These are phyloP conservation scores for Boloria euphrosyne DNA, from an alignment of 2,888 invertebrate species.

Conservation along the genomic window DNA sequence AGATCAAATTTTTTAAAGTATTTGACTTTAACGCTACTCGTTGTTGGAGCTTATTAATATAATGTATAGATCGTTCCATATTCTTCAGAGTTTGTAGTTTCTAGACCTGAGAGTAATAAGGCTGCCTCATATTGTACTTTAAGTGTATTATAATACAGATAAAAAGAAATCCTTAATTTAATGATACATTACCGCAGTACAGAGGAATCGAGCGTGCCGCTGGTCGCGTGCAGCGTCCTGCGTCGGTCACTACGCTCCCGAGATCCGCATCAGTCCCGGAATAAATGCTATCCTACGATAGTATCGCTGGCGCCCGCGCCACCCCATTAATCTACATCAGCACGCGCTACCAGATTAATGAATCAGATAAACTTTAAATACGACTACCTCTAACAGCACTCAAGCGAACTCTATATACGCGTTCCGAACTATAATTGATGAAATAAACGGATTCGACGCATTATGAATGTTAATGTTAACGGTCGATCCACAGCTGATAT, in stretches of 20 bases:
- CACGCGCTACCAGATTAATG: slow-evolving; percentile 79
- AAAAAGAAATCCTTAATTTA: neutral
- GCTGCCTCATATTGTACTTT: too few species aligned
- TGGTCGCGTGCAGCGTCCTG: slow-evolving; percentile 59
- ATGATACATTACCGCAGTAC: slow-evolving; percentile 1
- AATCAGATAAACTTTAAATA: slow-evolving; percentile 78
- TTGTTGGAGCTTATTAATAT: too few species aligned
- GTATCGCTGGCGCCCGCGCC: slow-evolving; percentile 69
- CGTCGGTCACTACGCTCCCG: slow-evolving; percentile 44
- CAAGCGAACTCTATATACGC: slow-evolving; percentile 55
- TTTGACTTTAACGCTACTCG: too few species aligned
- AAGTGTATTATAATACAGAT: too few species aligned
- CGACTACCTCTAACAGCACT: slow-evolving; percentile 64
- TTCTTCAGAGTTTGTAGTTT: too few species aligned
- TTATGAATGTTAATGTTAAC: slow-evolving; percentile 74
- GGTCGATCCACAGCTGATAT: slow-evolving; percentile 50
- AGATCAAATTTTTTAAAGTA: too few species aligned
- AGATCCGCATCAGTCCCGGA: slow-evolving; percentile 71
- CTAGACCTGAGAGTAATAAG: too few species aligned
- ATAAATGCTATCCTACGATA: slow-evolving; percentile 68
- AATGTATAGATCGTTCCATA: too few species aligned
- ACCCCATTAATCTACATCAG: slow-evolving; percentile 81
- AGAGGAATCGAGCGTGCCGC: slow-evolving; percentile 33
- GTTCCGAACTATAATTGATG: slow-evolving; percentile 66
- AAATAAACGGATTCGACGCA: slow-evolving; percentile 68